A percentile compares a stretch with the other conserved stretches of the same genome.
Conservation (phyloP, 2,113 vertebrate species). For the Elaphurus davidianus region DNA sequence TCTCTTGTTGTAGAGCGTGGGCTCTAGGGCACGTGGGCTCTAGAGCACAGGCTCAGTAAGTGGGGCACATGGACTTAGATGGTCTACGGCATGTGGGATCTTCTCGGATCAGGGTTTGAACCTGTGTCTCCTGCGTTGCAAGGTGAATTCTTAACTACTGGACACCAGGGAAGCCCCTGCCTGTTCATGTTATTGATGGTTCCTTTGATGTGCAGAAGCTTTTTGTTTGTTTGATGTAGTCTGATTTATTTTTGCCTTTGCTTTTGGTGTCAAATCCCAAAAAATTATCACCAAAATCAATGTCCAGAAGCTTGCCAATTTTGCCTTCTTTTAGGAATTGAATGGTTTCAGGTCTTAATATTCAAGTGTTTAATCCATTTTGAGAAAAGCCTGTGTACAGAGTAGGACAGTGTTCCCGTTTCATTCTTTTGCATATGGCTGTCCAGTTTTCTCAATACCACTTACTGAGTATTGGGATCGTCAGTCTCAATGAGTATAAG, state of each 20-base stretch:
- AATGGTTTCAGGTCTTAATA: not conserved
- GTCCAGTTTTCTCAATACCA: not conserved
- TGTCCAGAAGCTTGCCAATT: not conserved
- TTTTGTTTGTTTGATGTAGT: not conserved
- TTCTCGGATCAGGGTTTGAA: not conserved
- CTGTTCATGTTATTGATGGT: not conserved
- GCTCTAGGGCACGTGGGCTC: not conserved
- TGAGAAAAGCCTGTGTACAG: not conserved
- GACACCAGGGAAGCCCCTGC: not conserved
- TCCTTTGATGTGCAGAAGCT: not conserved
- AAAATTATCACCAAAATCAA: not conserved
- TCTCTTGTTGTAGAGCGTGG: not conserved
- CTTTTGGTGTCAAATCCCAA: not conserved
- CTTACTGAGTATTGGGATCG: not conserved
- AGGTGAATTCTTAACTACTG: not conserved
- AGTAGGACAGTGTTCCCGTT: not conserved
- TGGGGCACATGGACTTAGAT: not conserved
- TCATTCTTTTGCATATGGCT: not conserved
- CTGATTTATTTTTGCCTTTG: not conserved
- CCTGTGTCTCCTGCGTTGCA: not conserved
- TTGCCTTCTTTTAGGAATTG: not conserved
- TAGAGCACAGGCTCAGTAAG: not conserved
- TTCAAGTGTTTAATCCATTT: not conserved
- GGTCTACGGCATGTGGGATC: not conserved
- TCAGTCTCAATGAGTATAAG: not conserved